Base-by-base conservation (phyloP, 2,888 invertebrate species). In the Cremastinae sp. region DNA sequence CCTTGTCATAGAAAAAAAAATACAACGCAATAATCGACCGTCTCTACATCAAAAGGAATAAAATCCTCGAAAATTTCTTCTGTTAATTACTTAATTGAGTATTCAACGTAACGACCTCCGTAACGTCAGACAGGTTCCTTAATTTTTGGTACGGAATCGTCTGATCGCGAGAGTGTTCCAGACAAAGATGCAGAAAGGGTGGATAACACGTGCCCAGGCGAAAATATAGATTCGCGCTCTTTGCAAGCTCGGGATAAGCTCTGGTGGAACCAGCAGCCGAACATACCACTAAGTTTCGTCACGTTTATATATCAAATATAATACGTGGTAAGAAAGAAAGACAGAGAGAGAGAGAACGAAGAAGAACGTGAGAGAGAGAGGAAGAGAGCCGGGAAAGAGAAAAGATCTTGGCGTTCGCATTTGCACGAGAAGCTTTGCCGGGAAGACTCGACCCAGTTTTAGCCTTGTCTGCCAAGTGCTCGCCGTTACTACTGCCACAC, bases 371-470 rank as follows among this genome's bases (percentile, higher is more conserved):
- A 12, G 22, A 14, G 18, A 22, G 16, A 43, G 10, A 41, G 1
- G 41, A 16, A n/a, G 49, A 20, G 68, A 20, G 49, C 5, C 22
- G 1, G 41, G 28, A n/a, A 49, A 20, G 68, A 20, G 49, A 47
- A 28, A 20, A 56, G 56, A 61, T 71, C 62, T 72, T 62, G 68
- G 53, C 62, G 58, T 39, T 61, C 41, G 72, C 45, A 58, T 76
- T 72, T 53, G 64, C 68, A 64, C 37, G 28, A 14, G 18, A 37
- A 51, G 61, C 66, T 68, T 41, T 51, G 12, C 62, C 61, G 53
- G 65, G 55, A 64, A 69, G 68, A 64, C 59, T 64, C 72, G 75
- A 76, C 75, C 75, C 75, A 76, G 68, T 76, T 76, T 72, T 64
- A 41, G 58, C 68, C 58, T 64, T 64, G 41, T 58, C 64, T 53